Evolutionary conservation across 2,113 vertebrate genomes (phyloP), one percentile per base, ranked within the genome.

Genomic region (Passer domesticus): DNA sequence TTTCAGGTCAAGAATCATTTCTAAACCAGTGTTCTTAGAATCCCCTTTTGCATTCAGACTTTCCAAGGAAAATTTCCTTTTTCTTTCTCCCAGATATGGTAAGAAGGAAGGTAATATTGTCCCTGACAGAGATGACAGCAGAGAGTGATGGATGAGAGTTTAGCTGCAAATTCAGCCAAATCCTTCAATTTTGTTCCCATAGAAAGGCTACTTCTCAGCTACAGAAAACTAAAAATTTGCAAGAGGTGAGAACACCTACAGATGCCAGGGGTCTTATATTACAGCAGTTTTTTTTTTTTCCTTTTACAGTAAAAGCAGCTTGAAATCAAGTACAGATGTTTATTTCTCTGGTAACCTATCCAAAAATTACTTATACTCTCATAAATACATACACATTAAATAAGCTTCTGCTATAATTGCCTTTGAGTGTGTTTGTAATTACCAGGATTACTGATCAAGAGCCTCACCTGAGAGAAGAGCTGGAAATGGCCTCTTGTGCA

Each of bases 241-340:
- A 92, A 83, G 77, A 52, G 35, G 6, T 69, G 28, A 25, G 16
- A 59, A 62, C 1, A 5, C 2, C 4, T 82, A 43, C n/a, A 69
- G 62, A 28, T 94, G 23, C 14, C 24, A 69, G 23, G 4, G 9
- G 10, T 80, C 89, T 94, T 72, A 78, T 46, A 63, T 94, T 41
- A 75, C 35, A 87, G 14, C 2, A 24, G 2, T 9, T 52, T 37
- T 37, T 37, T 41, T 79, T 10, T 47, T 76, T 78, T 20, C 7
- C 7, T 52, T 87, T 67, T 86, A 21, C 35, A 87, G 21, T 44
- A 92, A 52, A 10, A 53, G 30, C 68, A 93, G 63, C 94, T 82
- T 83, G 66, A 96, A 96, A 96, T 94, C 24, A 92, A 96, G 59
- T 91, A 68, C 78, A 97, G 87, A 80, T 80, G 62, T 95, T 92